These are phyloP conservation scores for Fratercula arctica DNA, from an alignment of 2,797 vertebrate genomes.

Conservation along the genomic window DNA sequence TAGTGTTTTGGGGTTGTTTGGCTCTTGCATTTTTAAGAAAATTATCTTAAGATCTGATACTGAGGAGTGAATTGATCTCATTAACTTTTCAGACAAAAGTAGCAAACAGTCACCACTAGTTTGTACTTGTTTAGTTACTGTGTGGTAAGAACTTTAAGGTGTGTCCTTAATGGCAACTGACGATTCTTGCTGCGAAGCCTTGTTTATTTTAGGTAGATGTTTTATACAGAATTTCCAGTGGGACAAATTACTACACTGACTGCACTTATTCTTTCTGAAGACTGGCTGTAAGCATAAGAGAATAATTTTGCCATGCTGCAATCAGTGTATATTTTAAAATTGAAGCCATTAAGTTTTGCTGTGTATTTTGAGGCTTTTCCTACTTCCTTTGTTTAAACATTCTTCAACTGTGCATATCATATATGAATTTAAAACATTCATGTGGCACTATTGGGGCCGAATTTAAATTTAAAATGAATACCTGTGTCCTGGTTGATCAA, in stretches of 20 bases:
- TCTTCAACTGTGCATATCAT: slow-evolving; percentile 53
- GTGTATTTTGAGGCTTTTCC: slow-evolving; percentile 63
- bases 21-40: slow-evolving; percentile 36
- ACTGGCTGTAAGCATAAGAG: slow-evolving; percentile 34
- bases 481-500: slow-evolving; percentile 36
- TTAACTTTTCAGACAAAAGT: slow-evolving; percentile 75
- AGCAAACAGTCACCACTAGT: slow-evolving; percentile 67
- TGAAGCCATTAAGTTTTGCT: slow-evolving; percentile 61
- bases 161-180: slow-evolving; percentile 78
- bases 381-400: slow-evolving; percentile 70
- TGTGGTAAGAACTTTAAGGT: slow-evolving; percentile 80
- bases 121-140: slow-evolving; percentile 78
- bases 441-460: neutral
- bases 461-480: slow-evolving; percentile 54
- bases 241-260: slow-evolving; percentile 59
- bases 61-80: slow-evolving; percentile 61
- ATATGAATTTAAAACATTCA: slow-evolving; percentile 46
- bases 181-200: slow-evolving; percentile 72
- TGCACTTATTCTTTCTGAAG: slow-evolving; percentile 58
- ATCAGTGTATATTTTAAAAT: slow-evolving; percentile 39
- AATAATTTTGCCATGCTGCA: slow-evolving; percentile 48
- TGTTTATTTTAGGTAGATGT: slow-evolving; percentile 77
- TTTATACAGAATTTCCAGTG: slow-evolving; percentile 72
- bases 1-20: slow-evolving; percentile 23
- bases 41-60: slow-evolving; percentile 25